Conservation (phyloP, 2,113 vertebrate genomes). For the Pelusios castaneus region DNA sequence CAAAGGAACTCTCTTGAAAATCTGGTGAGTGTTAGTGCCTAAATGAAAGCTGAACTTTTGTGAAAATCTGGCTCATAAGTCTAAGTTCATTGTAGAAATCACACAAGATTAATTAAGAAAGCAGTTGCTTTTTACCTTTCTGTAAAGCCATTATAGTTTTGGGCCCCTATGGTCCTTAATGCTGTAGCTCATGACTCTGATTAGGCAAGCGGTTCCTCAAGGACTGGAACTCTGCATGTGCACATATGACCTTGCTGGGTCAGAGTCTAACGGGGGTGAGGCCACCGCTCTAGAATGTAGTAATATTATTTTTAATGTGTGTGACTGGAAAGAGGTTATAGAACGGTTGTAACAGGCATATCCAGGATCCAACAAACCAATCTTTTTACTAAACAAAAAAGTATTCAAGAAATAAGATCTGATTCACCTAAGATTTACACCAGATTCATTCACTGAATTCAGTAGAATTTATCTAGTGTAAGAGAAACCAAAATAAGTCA, state of each 20-base stretch:
- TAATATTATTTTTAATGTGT: background rate
- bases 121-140: background rate
- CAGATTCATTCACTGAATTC: background rate
- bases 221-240: background rate
- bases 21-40: background rate
- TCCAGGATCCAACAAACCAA: background rate
- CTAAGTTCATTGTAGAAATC: background rate
- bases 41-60: background rate
- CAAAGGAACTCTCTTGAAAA: background rate
- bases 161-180: background rate
- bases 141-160: background rate
- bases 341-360: background rate
- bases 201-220: background rate
- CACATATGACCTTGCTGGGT: background rate
- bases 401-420: background rate
- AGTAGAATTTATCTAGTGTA: background rate
- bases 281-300: background rate
- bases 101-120: background rate
- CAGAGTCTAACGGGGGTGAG: background rate
- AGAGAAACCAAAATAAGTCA: conserved; percentile 11
- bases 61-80: background rate
- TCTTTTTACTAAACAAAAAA: background rate
- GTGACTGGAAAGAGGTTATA: background rate
- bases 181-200: background rate
- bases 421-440: background rate